Conservation (phyloP, 1,140 invertebrate species). For the Zaprionus ornatus region DNA sequence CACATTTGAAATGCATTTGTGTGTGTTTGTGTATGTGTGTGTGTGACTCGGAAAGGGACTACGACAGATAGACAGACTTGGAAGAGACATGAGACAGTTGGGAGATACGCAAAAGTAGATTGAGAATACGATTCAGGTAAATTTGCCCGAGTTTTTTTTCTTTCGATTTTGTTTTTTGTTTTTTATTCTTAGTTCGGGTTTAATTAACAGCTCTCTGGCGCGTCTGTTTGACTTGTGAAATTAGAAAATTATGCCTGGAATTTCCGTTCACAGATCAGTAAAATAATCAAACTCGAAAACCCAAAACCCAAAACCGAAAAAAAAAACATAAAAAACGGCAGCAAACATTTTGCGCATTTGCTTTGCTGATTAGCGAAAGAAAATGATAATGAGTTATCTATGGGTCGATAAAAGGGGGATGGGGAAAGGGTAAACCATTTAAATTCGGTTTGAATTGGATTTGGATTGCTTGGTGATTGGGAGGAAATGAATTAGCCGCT, state of each 20-base stretch:
- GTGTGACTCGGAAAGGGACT: slow-evolving; percentile 16
- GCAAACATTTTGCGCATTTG: slow-evolving; percentile 51
- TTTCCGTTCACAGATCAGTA: slow-evolving; percentile 62
- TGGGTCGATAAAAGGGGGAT: not conserved
- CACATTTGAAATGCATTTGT: slow-evolving; percentile 51
- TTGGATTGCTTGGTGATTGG: not conserved
- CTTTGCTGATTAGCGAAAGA: slow-evolving; percentile 51
- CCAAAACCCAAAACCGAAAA: not conserved
- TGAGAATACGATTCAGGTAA: slow-evolving; percentile 45
- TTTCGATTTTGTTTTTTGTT: slow-evolving; percentile 8
- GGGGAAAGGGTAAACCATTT: not conserved
- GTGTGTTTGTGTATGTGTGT: not conserved
- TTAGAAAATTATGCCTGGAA: slow-evolving; percentile 80
- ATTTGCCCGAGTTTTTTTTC: slow-evolving; percentile 26
- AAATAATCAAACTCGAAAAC: slow-evolving; percentile 16
- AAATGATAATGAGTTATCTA: slow-evolving; percentile 49
- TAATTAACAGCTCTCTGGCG: slow-evolving; percentile 71
- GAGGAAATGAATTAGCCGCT: slow-evolving; percentile 23
- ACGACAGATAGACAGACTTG: slow-evolving; percentile 5
- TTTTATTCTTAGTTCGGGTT: slow-evolving; percentile 25
- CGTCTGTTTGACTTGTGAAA: slow-evolving; percentile 61
- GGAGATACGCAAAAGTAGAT: slow-evolving; percentile 31
- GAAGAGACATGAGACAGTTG: slow-evolving; percentile 22
- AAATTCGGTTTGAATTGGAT: slow-evolving; percentile 4
- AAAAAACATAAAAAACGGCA: slow-evolving; percentile 20